Conservation (phyloP, 1,140 invertebrate genomes). For the Leptoteleia sp. region DNA sequence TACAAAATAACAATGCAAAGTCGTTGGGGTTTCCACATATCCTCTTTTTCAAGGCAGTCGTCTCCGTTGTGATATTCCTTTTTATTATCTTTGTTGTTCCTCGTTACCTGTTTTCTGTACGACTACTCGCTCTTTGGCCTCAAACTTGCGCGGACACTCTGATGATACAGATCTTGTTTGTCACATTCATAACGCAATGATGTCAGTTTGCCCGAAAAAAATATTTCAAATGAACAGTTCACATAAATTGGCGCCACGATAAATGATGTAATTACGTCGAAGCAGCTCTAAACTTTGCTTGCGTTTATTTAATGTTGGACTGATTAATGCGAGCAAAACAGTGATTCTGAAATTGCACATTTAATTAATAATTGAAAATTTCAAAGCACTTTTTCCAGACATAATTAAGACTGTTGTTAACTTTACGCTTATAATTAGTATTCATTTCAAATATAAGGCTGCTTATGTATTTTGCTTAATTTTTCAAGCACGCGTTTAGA, state of each 20-base stretch:
- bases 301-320: background rate
- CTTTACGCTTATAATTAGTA: too few species aligned
- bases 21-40: slow-evolving; percentile 45
- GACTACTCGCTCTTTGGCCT: slow-evolving; percentile 49
- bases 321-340: too few species aligned
- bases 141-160: slow-evolving; percentile 45
- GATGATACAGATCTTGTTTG: slow-evolving; percentile 54
- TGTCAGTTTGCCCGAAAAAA: slow-evolving; percentile 36
- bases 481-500: too few species aligned
- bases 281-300: slow-evolving; percentile 5
- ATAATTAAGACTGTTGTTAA: too few species aligned
- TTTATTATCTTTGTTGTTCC: slow-evolving; percentile 52
- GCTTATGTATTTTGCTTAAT: too few species aligned
- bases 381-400: too few species aligned
- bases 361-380: too few species aligned
- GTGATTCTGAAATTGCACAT: too few species aligned
- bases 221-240: slow-evolving; percentile 16
- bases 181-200: slow-evolving; percentile 29
- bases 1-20: slow-evolving; percentile 50
- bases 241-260: slow-evolving; percentile 24
- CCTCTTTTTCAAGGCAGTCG: slow-evolving; percentile 44
- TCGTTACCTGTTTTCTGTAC: slow-evolving; percentile 56
- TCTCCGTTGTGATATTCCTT: slow-evolving; percentile 41
- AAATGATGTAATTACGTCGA: slow-evolving; percentile 6
- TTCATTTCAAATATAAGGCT: too few species aligned